These are phyloP conservation scores for Leuciscus idus DNA, from an alignment of 2,113 vertebrate genomes.

Conservation along the genomic window DNA sequence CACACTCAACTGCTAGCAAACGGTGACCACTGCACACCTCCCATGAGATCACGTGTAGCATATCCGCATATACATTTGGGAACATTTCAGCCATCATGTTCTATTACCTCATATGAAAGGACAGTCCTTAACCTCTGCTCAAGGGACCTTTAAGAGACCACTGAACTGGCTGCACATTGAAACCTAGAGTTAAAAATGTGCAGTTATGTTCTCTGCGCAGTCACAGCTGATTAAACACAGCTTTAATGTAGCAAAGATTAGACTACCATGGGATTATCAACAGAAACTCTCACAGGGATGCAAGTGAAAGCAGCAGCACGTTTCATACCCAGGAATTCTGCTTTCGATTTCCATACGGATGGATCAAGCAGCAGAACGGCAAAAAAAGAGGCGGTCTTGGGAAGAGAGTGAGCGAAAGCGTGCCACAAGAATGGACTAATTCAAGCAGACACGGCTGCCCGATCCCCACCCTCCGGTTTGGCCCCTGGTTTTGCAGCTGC, in stretches of 20 bases:
- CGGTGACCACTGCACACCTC: background rate
- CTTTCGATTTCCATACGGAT: constrained; percentile 22
- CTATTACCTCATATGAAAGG: constrained; percentile 33
- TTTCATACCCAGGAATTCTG: background rate
- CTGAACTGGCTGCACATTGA: background rate
- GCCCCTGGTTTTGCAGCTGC: constrained; percentile 59
- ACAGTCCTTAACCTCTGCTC: constrained; percentile 16
- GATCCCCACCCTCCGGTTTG: constrained; percentile 58
- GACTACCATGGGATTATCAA: constrained; percentile 16
- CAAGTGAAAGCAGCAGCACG: background rate
- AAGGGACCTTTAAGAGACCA: constrained; percentile 8
- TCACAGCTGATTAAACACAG: constrained; percentile 10
- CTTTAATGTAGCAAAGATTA: constrained; percentile 35
- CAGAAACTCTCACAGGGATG: constrained; percentile 5
- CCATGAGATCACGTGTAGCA: constrained; percentile 7
- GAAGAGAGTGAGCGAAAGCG: constrained; percentile 9
- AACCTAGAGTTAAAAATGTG: background rate
- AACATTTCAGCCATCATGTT: constrained; percentile 46
- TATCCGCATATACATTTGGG: constrained; percentile 18
- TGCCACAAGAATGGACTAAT: constrained; percentile 58
- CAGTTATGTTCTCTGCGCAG: constrained; percentile 16
- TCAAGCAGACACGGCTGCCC: constrained; percentile 52
- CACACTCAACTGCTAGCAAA: constrained; percentile 18
- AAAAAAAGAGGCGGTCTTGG: constrained; percentile 33
- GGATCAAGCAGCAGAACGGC: constrained; percentile 28